A percentile compares a stretch with the other conserved stretches of the same genome.
Evolutionary conservation across 1,140 invertebrate species (phyloP).

Genomic region (Penaeus indicus): DNA sequence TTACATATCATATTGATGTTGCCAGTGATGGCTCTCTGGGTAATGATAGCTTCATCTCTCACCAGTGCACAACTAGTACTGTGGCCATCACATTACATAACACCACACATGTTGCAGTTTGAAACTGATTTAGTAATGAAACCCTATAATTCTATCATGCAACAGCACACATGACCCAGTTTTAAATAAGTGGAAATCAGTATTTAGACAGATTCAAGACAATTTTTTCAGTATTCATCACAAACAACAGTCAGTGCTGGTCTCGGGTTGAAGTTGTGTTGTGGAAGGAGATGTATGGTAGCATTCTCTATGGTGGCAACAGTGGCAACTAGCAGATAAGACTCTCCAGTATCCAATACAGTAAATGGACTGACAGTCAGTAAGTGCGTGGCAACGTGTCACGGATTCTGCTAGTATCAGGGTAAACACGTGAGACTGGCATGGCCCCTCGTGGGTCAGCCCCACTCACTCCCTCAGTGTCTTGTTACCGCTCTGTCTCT

Average conservation of each 20-base stretch:
- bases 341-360: slow-evolving; percentile 30
- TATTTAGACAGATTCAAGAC: too few relatives aligned
- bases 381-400: background rate
- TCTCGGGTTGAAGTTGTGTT: slow-evolving; percentile 15
- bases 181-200: too few relatives aligned
- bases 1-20: slow-evolving; percentile 33
- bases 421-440: slow-evolving; percentile 47
- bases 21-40: slow-evolving; percentile 40
- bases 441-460: slow-evolving; percentile 31
- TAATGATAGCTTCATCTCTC: slow-evolving; percentile 21
- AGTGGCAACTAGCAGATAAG: slow-evolving; percentile 52
- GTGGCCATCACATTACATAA: background rate
- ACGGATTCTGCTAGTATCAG: slow-evolving; percentile 28
- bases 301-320: slow-evolving; percentile 19
- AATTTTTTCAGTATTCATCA: too few relatives aligned
- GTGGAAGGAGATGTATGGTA: slow-evolving; percentile 24
- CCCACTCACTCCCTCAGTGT: slow-evolving; percentile 46
- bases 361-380: slow-evolving; percentile 44
- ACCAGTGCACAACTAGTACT: slow-evolving; percentile 27
- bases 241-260: background rate
- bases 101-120: too few relatives aligned
- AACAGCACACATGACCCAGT: too few relatives aligned
- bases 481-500: slow-evolving; percentile 60
- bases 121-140: too few relatives aligned
- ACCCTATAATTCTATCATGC: too few relatives aligned